These are phyloP conservation scores for Kudoa iwatai DNA, from an alignment of 30 jellyfish, hydroid and myxozoan species.

Conservation along the genomic window DNA sequence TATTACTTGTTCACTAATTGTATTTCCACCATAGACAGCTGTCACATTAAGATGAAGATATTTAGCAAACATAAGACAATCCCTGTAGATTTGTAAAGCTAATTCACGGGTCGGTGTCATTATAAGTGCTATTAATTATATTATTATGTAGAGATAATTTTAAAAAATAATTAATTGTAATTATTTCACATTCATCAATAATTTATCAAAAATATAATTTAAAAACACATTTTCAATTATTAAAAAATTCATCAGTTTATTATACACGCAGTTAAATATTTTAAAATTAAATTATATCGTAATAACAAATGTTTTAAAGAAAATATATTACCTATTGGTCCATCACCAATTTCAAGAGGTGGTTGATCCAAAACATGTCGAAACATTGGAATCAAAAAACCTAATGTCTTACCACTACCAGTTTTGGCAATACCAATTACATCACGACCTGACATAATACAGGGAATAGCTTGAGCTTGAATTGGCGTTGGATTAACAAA, in stretches of 20 bases:
- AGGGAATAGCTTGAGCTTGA: constrained; percentile 91
- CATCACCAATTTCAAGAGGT: constrained; percentile 42
- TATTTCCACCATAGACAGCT: constrained; percentile 83
- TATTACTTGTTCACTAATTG: neutral
- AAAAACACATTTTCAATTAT: too few relatives aligned
- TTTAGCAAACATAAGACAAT: constrained; percentile 30
- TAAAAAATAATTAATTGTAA: too few relatives aligned
- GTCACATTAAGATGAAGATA: constrained; percentile 26
- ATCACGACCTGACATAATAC: constrained; percentile 92
- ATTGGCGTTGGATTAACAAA: constrained; percentile 87
- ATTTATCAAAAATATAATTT: too few relatives aligned
- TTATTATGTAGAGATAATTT: too few relatives aligned
- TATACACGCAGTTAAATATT: too few relatives aligned
- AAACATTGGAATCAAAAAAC: constrained; percentile 59
- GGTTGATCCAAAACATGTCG: constrained; percentile 84
- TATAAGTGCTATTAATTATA: constrained; percentile 47
- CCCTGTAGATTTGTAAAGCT: constrained; percentile 58
- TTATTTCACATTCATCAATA: too few relatives aligned
- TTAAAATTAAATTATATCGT: too few relatives aligned
- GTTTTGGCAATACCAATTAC: constrained; percentile 91
- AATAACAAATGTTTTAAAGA: too few relatives aligned
- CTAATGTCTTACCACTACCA: constrained; percentile 89
- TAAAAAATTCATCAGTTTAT: too few relatives aligned
- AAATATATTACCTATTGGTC: too few relatives aligned
- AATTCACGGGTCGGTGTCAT: constrained; percentile 93